Conservation (phyloP, 2,113 vertebrate species). For the Caranx melampygus region DNA sequence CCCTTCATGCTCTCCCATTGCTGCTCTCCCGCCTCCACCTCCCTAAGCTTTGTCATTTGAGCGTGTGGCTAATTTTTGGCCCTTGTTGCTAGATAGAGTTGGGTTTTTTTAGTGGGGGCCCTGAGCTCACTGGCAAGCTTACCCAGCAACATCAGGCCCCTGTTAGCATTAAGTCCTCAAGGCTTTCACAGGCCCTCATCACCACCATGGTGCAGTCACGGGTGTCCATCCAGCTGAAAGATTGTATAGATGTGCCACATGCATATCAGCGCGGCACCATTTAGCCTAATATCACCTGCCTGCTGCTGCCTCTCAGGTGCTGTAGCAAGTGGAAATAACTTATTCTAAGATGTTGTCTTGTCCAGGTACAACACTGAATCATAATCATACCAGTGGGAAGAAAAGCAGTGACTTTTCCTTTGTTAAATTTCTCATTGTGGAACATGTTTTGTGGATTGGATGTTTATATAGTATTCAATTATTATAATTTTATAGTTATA, state of each 20-base stretch:
- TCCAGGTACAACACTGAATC: not conserved
- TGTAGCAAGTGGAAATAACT: not conserved
- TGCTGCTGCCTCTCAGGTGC: constrained; percentile 17
- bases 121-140: constrained; percentile 47
- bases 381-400: not conserved
- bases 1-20: constrained; percentile 48
- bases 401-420: not conserved
- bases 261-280: constrained; percentile 36
- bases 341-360: not conserved
- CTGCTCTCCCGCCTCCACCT: not conserved
- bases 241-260: constrained; percentile 46
- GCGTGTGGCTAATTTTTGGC: constrained; percentile 76
- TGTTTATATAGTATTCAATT: too few species aligned
- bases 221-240: constrained; percentile 45
- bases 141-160: constrained; percentile 73
- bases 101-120: constrained; percentile 72
- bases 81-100: constrained; percentile 85
- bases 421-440: too few species aligned
- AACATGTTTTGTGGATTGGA: too few species aligned
- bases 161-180: constrained; percentile 68
- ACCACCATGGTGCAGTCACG: constrained; percentile 17
- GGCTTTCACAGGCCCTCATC: constrained; percentile 62
- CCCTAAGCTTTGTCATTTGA: constrained; percentile 74
- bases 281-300: constrained; percentile 46
- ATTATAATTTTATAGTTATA: too few species aligned